Base-by-base conservation (phyloP, 1,140 invertebrate species). In the Zaprionus capensis region DNA sequence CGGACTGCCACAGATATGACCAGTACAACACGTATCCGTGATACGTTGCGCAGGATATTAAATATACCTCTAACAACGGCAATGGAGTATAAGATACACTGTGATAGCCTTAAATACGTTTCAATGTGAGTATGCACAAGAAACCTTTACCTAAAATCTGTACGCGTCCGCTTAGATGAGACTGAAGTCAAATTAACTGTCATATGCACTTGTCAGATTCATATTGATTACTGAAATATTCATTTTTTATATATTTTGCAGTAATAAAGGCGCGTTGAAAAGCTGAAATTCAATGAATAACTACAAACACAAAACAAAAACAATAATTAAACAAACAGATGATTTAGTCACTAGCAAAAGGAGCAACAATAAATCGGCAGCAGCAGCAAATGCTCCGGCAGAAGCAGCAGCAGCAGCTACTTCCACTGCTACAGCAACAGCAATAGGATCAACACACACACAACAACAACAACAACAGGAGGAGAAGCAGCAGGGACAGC, bases 1-100 rank as follows among this genome's bases (percentile, higher is more conserved):
- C 96, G 97, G 92, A 99, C 97, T 79, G 97, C 98, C 12, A 96
- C 96, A 80, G 98, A 99, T 94, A 94, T 96, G 91, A 95, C 94
- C 68, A 97, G 97, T 65, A 99, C 97, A 80, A 96, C 95, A 71
- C 95, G 98, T 82, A 99, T 99, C 83, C 95, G 98, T 85, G 99
- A 99, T 94, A 98, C 98, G 36, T 93, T 99, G 78, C 96, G 97
- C 92, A 95, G 98, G 92, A 96, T 99, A 81, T 95, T 99, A 80
- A 98, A 99, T 94, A 95, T 99, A 92, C 98, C 98, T 73, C 94
- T 96, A 55, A 97, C 97, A 93, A 97, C 97, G 71, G 95, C 97
- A 84, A 96, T 99, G 94, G 98, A 99, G 94, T 99, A 99, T 94
- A 99, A 99, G 95, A 97, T 96, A 91, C 98, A 99, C 88, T 97